Conservation (phyloP, 2,888 invertebrate genomes). For the Noctua comes region DNA sequence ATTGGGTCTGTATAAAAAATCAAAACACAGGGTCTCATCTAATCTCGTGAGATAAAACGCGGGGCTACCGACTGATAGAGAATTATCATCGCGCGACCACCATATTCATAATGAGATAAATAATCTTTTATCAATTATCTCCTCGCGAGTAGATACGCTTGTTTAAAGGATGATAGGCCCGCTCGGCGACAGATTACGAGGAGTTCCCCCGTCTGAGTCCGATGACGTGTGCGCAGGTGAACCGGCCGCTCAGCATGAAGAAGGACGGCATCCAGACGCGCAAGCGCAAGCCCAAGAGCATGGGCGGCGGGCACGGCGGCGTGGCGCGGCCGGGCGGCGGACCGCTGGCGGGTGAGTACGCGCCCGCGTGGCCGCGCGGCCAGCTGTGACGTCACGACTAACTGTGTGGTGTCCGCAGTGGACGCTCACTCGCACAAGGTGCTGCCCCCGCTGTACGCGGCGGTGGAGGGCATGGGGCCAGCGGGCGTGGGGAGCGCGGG, state of each 20-base stretch:
- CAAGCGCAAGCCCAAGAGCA: conserved; percentile 96
- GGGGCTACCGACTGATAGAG: conserved; percentile 90
- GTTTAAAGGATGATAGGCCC: conserved; percentile 89
- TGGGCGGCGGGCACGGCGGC: conserved; percentile 82
- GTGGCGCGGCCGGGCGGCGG: conserved; percentile 76
- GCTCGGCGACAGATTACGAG: conserved; percentile 84
- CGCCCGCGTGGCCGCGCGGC: conserved; percentile 62
- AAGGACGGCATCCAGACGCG: conserved; percentile 99
- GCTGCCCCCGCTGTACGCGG: conserved; percentile 88
- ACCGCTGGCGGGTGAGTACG: conserved; percentile 81
- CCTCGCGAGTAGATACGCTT: conserved; percentile 87
- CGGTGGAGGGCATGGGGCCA: conserved; percentile 80
- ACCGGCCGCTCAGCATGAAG: conserved; percentile 99
- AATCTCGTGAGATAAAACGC: conserved; percentile 89
- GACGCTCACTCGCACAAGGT: conserved; percentile 85
- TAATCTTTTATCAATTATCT: conserved; percentile 91
- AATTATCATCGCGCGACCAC: conserved; percentile 88
- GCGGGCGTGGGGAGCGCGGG: conserved; percentile 66
- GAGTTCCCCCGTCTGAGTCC: conserved; percentile 79
- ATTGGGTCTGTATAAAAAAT: conserved; percentile 88
- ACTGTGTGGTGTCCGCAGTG: conserved; percentile 81
- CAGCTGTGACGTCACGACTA: conserved; percentile 58
- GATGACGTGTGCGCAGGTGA: conserved; percentile 91
- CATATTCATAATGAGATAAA: conserved; percentile 91
- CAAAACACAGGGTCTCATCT: conserved; percentile 90